phyloP scores from a whole-genome alignment of 2,797 vertebrate species.

The Sternotherus odoratus region DNA sequence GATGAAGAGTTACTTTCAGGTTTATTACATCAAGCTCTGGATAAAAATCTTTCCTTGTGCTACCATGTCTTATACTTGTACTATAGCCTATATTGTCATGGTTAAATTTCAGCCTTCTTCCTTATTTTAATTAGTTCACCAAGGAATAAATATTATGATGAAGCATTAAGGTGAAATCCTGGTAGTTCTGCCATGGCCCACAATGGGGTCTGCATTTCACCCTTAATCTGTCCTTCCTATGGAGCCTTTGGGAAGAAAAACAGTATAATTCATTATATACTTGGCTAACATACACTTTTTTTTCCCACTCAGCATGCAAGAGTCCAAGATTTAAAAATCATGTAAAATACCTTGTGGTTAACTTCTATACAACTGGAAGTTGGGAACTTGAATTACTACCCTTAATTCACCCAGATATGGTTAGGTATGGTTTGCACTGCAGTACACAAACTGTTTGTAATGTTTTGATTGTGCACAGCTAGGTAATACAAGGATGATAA shows the following conservation, averaged over 20 bases:
- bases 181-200: neutral
- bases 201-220: neutral
- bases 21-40: neutral
- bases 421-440: neutral
- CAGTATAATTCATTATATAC: neutral
- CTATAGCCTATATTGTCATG: neutral
- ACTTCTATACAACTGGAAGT: neutral
- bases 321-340: neutral
- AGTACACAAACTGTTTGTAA: neutral
- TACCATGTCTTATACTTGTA: neutral
- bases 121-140: neutral
- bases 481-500: neutral
- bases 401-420: neutral
- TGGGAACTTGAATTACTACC: neutral
- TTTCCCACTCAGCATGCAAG: neutral
- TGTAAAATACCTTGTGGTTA: neutral
- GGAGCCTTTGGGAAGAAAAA: neutral
- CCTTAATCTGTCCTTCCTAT: neutral
- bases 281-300: neutral
- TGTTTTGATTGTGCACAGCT: neutral
- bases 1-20: neutral
- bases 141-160: neutral
- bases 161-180: neutral
- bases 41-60: neutral
- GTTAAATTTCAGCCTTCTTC: neutral